Evolutionary conservation across 2,113 vertebrate species (phyloP).

Genomic region (Carettochelys insculpta): DNA sequence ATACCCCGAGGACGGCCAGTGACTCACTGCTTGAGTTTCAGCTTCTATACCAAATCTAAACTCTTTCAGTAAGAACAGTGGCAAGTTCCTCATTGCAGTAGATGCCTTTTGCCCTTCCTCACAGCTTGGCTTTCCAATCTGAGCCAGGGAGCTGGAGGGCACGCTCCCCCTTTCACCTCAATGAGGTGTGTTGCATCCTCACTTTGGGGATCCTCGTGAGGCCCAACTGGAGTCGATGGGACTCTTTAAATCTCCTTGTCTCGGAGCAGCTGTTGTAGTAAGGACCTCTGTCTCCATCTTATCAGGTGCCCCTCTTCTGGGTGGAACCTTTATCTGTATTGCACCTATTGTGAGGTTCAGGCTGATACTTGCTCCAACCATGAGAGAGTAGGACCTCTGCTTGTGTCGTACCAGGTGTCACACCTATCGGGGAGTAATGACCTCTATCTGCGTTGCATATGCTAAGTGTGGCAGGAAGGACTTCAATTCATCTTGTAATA

Average conservation of each 20-base stretch:
- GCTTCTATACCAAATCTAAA: not conserved
- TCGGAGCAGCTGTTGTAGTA: not conserved
- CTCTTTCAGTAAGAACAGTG: not conserved
- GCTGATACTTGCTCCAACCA: not conserved
- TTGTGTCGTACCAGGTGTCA: not conserved
- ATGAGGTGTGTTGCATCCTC: not conserved
- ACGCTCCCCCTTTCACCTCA: not conserved
- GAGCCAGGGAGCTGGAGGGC: not conserved
- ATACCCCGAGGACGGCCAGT: not conserved
- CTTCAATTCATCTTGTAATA: not conserved
- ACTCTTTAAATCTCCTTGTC: not conserved
- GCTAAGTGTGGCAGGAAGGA: not conserved
- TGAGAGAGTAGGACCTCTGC: not conserved
- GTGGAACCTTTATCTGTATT: not conserved
- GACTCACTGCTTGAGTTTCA: not conserved
- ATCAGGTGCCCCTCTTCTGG: not conserved
- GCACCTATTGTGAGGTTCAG: not conserved
- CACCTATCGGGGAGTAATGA: not conserved
- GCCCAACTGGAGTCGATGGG: not conserved
- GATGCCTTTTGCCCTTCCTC: not conserved
- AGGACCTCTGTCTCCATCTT: not conserved
- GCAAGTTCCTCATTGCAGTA: not conserved
- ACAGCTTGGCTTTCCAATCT: not conserved
- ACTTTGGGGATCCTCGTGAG: not conserved
- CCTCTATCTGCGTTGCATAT: not conserved